Conservation (phyloP, 2,113 vertebrate genomes). For the Daphoenositta chrysoptera region DNA sequence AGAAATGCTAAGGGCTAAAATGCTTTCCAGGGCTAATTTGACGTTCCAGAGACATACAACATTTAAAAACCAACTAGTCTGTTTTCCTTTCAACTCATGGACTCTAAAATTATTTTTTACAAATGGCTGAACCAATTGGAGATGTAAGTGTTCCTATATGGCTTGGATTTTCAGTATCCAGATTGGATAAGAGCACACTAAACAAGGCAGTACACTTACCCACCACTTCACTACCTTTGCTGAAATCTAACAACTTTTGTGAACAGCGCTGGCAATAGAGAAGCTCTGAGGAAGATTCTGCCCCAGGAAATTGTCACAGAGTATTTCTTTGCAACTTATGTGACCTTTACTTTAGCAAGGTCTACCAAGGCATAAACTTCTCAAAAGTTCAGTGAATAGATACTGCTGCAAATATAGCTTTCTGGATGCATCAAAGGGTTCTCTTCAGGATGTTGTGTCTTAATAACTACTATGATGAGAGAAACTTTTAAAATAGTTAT, state of each 20-base stretch:
- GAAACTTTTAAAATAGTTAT: not conserved
- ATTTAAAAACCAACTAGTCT: not conserved
- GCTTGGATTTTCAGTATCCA: not conserved
- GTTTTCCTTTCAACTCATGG: not conserved
- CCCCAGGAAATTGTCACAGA: not conserved
- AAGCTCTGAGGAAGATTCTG: not conserved
- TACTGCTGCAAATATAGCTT: not conserved
- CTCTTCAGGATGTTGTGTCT: not conserved
- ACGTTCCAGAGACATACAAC: not conserved
- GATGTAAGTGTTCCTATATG: not conserved
- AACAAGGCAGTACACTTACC: not conserved
- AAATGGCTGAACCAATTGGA: not conserved
- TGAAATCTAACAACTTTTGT: not conserved
- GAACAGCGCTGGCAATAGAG: not conserved
- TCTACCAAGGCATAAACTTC: not conserved
- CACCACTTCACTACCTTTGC: not conserved
- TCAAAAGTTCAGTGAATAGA: not conserved
- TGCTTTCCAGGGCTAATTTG: slow-evolving; percentile 6
- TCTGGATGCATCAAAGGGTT: not conserved
- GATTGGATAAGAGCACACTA: not conserved
- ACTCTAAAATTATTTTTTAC: not conserved
- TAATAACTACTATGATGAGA: not conserved
- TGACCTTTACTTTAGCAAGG: not conserved
- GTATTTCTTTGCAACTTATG: not conserved
- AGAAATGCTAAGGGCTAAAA: slow-evolving; percentile 54